These are phyloP conservation scores for Bambusicola thoracicus DNA, from an alignment of 2,113 vertebrate species.

Conservation along the genomic window DNA sequence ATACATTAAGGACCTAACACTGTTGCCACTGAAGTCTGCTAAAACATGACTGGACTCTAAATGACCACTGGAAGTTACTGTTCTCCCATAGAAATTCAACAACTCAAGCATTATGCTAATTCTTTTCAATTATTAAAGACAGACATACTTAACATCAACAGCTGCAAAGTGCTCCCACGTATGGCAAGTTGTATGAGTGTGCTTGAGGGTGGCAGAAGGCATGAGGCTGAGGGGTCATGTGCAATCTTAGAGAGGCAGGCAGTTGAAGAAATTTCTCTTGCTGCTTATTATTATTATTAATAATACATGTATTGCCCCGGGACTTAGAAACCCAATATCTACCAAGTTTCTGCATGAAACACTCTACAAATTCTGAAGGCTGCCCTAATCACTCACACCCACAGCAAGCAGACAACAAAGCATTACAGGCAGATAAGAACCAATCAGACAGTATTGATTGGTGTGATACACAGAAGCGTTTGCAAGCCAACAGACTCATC, in stretches of 20 bases:
- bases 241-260: not conserved
- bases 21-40: not conserved
- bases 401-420: not conserved
- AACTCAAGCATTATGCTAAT: constrained; percentile 34
- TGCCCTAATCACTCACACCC: not conserved
- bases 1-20: constrained; percentile 24
- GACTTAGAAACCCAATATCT: not conserved
- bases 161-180: not conserved
- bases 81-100: constrained; percentile 37
- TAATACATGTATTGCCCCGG: not conserved
- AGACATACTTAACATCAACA: not conserved
- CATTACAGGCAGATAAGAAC: not conserved
- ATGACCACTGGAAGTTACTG: constrained; percentile 51
- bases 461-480: not conserved
- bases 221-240: fast-evolving
- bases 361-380: not conserved
- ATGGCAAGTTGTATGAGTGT: not conserved
- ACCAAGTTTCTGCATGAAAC: not conserved
- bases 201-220: not conserved
- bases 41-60: constrained; percentile 53
- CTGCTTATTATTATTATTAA: not conserved
- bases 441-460: not conserved
- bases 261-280: not conserved
- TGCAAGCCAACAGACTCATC: fast-evolving
- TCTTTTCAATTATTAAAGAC: constrained; percentile 34